phyloP scores from a whole-genome alignment of 1,140 invertebrate species.

The Aphelenchoides avenae region DNA sequence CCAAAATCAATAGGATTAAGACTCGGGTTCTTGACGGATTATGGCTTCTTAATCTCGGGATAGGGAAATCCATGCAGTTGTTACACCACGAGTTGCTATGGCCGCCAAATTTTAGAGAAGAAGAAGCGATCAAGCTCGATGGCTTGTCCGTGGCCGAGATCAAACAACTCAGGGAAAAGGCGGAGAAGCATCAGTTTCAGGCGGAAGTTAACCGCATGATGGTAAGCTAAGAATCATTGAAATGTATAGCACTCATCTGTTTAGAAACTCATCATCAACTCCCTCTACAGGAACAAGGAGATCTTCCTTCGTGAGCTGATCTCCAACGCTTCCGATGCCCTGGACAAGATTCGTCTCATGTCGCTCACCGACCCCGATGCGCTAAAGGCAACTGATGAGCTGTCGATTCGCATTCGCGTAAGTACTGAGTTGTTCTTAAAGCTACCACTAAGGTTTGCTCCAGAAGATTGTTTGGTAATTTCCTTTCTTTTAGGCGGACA shows the following conservation, averaged over 20 bases:
- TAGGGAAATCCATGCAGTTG: too few relatives aligned
- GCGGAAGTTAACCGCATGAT: slow-evolving; percentile 81
- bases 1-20: too few relatives aligned
- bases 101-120: slow-evolving; percentile 75
- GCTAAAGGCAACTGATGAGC: slow-evolving; percentile 73
- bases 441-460: not conserved
- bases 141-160: slow-evolving; percentile 87
- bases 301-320: slow-evolving; percentile 95
- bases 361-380: slow-evolving; percentile 79
- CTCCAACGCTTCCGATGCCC: slow-evolving; percentile 89
- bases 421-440: slow-evolving; percentile 55
- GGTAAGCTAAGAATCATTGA: slow-evolving; percentile 69
- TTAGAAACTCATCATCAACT: slow-evolving; percentile 99
- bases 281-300: slow-evolving; percentile 95
- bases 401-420: slow-evolving; percentile 82
- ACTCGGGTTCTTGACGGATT: too few relatives aligned
- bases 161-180: slow-evolving; percentile 80
- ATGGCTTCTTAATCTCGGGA: too few relatives aligned
- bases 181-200: slow-evolving; percentile 89
- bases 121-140: slow-evolving; percentile 93
- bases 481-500: slow-evolving; percentile 69
- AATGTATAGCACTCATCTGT: slow-evolving; percentile 67
- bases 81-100: too few relatives aligned
- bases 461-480: slow-evolving; percentile 1
- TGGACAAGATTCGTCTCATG: slow-evolving; percentile 84